Evolutionary conservation across 1,140 invertebrate genomes (phyloP).

Genomic region (Colletes gigas): DNA sequence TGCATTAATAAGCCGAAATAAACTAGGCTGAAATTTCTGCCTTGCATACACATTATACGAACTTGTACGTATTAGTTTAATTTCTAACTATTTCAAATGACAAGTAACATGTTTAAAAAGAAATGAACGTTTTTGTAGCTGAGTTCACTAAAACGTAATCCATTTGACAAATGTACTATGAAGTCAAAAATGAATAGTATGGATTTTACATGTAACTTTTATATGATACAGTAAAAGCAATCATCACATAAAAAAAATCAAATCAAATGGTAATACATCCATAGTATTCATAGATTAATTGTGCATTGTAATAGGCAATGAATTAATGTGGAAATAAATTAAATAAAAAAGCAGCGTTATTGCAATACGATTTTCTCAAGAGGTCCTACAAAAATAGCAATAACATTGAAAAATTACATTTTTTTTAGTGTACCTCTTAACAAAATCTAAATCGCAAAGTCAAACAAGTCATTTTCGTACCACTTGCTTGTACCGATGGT

Average conservation of each 20-base stretch:
- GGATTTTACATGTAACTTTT: not conserved
- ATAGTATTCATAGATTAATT: conserved; percentile 37
- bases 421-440: conserved; percentile 37
- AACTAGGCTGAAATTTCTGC: conserved; percentile 16
- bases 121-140: not conserved
- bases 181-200: conserved; percentile 39
- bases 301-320: conserved; percentile 25
- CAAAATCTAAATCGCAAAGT: conserved; percentile 59
- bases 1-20: conserved; percentile 42
- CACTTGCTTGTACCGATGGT: conserved; percentile 62
- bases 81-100: conserved; percentile 14
- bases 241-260: not conserved
- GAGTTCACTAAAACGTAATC: conserved; percentile 6
- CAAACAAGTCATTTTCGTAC: conserved; percentile 63
- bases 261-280: conserved; percentile 2
- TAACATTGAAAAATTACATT: not conserved
- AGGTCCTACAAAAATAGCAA: not conserved
- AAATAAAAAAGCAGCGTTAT: conserved; percentile 39
- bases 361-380: conserved; percentile 34
- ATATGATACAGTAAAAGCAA: not conserved
- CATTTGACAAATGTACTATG: not conserved
- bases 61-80: conserved; percentile 3
- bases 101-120: conserved; percentile 5
- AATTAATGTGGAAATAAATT: conserved; percentile 37
- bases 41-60: conserved; percentile 4